Conservation (phyloP, 1,140 invertebrate genomes). For the Bombus superbus region DNA sequence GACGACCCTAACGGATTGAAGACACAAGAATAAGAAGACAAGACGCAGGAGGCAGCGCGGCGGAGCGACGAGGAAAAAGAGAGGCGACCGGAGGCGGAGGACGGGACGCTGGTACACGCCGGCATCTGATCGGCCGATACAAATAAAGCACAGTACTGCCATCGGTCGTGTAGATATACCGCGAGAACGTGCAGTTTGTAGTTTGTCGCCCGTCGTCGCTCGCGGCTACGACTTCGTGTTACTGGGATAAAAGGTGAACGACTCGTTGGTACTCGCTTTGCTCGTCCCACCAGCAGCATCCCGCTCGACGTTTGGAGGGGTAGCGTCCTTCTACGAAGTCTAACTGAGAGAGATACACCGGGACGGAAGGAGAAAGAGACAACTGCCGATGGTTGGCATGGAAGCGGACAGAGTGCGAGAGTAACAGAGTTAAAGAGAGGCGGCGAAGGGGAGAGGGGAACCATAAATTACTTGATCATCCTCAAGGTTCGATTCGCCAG, state of each 20-base stretch:
- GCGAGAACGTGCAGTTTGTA: slow-evolving; percentile 77
- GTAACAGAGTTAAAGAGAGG: background rate
- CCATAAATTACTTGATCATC: slow-evolving; percentile 68
- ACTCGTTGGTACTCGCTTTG: slow-evolving; percentile 69
- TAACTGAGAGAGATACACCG: slow-evolving; percentile 43
- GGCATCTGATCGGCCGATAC: slow-evolving; percentile 76
- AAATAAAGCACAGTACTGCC: slow-evolving; percentile 77
- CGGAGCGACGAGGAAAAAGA: background rate
- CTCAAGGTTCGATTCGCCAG: slow-evolving; percentile 63
- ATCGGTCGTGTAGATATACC: slow-evolving; percentile 69
- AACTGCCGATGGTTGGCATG: background rate
- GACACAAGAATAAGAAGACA: slow-evolving; percentile 10
- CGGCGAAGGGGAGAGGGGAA: slow-evolving; percentile 25
- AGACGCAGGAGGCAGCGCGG: slow-evolving; percentile 12
- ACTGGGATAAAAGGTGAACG: slow-evolving; percentile 84
- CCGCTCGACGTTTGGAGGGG: slow-evolving; percentile 64
- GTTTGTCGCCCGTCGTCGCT: slow-evolving; percentile 77
- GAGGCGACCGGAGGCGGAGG: background rate
- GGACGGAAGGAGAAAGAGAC: slow-evolving; percentile 9
- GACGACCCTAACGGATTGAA: slow-evolving; percentile 48
- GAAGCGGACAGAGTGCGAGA: background rate
- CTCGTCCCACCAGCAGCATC: slow-evolving; percentile 67
- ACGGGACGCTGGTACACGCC: slow-evolving; percentile 40
- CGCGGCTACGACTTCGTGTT: slow-evolving; percentile 80
- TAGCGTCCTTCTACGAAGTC: slow-evolving; percentile 67